phyloP scores from a whole-genome alignment of 53 echinoderm and acorn worm species.

The Pentamera pediparva region DNA sequence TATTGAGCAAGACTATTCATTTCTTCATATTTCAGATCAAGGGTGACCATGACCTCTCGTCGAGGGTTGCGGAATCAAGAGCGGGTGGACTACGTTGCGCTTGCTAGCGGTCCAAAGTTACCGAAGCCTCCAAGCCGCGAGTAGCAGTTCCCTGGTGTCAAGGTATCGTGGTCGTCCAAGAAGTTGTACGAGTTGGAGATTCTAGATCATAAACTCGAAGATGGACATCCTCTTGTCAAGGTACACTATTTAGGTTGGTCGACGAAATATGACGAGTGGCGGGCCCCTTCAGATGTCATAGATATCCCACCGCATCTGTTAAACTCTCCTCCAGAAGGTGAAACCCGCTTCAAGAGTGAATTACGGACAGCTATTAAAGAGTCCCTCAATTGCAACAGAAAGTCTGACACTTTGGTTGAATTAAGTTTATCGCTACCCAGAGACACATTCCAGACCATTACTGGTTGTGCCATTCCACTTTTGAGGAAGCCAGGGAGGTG shows the following conservation, averaged over 20 bases:
- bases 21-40: background rate
- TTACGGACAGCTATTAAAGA: constrained; percentile 3
- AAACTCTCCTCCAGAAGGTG: background rate
- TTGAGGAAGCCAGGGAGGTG: background rate
- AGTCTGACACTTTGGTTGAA: background rate
- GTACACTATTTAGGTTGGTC: constrained; percentile 6
- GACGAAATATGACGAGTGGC: constrained; percentile 14
- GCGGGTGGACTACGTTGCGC: background rate
- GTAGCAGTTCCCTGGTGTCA: too few species aligned
- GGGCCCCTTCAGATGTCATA: constrained; percentile 4
- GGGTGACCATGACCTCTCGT: background rate
- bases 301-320: background rate
- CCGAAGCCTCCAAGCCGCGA: too few species aligned
- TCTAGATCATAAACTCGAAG: background rate
- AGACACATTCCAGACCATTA: background rate
- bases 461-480: background rate
- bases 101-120: background rate
- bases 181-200: too few species aligned
- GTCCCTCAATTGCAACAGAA: constrained; percentile 10
- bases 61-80: background rate
- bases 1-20: too few species aligned
- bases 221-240: constrained; percentile 1
- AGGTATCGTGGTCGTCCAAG: too few species aligned
- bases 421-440: background rate
- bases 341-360: background rate